Base-by-base conservation (phyloP, 2,113 vertebrate genomes). In the Salminus brasiliensis region DNA sequence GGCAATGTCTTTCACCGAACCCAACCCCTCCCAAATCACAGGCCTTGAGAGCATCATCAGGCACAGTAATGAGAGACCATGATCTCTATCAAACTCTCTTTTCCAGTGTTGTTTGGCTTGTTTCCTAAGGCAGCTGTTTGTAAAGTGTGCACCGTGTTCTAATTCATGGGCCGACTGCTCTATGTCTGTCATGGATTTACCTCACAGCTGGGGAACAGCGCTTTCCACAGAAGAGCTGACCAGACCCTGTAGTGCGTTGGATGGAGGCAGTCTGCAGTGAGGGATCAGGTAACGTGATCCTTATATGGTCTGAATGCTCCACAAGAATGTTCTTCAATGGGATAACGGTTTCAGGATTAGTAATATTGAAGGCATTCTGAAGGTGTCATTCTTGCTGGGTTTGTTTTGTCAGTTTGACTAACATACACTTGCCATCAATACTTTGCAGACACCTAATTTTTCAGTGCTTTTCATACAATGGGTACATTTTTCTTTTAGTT, bases 291-390 rank as follows among this genome's bases (percentile, higher is more conserved):
- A 87, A 55, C 78, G 21, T 83, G 76, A 59, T 88, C 91, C 91
- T 89, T 89, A 90, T 91, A 91, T 88, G 91, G 91, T 59, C 80
- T 85, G 74, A 86, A 85, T 68, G 84, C 78, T 81, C 18, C 74
- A 85, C 66, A 87, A 87, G 82, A 90, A 88, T 87, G 83, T 76
- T 76, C 73, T 72, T 57, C 62, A 53, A 18, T 67, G 62, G 27
- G 68, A 59, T 71, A 60, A 49, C 16, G 34, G 16, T 43, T 72
- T 49, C 32, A 18, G 69, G 11, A 71, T 34, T 68, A 16, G 21
- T 13, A 70, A 70, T 13, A 52, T 36, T 34, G 68, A 47, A 34
- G 41, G 23, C 10, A 36, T 27, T 67, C 13, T 52, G 21, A 23
- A 36, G 23, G 32, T n/a, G n/a, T n/a, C n/a, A n/a, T n/a, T n/a